Evolutionary conservation across 1,140 invertebrate genomes (phyloP), one percentile per base, ranked within the genome.

Genomic region (Drosophila lowei): DNA sequence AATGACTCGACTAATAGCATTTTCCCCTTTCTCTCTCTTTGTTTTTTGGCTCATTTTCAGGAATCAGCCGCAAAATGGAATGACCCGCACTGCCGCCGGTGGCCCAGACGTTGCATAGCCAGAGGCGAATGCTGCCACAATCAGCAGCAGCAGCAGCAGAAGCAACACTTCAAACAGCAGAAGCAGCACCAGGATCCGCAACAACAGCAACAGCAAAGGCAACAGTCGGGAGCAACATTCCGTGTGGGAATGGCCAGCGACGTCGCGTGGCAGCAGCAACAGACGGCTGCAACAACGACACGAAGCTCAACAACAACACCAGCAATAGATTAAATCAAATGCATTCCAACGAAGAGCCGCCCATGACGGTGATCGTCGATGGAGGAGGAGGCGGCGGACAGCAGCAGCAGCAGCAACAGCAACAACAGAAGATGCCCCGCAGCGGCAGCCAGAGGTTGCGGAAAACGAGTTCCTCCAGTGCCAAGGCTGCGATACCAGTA

Each of bases 401-500:
- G 11, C 61, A 61, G 25, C 61, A 56, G 23, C 57, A 47, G 18
- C 54, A 60, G 25, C 58, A 63, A 7, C 61, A 61, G 21, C 61
- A 52, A 4, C 79, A 83, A 18, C 65, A 77, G 38, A 67, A 66
- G 57, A 48, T 70, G 62, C 72, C 72, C 11, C 61, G 72, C 62
- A 64, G 73, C 28, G 58, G 61, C 62, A 72, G 63, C 41, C 66
- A 74, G 38, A 59, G 85, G 6, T 43, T 72, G 70, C 77, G 88
- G 15, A 90, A 90, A 64, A 75, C 81, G 30, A 90, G 88, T 73
- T 90, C 88, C 77, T 90, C 88, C 75, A 89, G 80, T 74, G 77
- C 68, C 77, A 77, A 67, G 54, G 73, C 21, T 44, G 23, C 64
- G 18, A 58, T 65, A 38, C 62, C 62, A 47, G 47, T 46, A 9